Percentiles rank a stretch among this genome's conserved stretches.
phyloP scores from a whole-genome alignment of 2,888 invertebrate genomes.

The Mythimna albipuncta region DNA sequence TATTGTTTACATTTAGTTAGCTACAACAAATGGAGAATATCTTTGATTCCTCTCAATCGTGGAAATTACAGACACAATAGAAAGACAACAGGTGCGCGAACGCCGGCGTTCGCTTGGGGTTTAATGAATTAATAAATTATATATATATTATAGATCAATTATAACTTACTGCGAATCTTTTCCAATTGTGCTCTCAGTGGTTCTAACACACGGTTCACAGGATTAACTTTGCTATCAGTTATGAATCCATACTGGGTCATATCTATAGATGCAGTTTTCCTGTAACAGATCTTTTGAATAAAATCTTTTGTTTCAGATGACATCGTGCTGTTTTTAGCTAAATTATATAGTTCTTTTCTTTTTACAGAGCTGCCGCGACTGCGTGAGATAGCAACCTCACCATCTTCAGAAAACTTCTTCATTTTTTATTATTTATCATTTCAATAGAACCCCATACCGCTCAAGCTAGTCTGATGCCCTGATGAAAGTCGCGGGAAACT shows the following conservation, averaged over 20 bases:
- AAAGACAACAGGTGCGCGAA: too few relatives aligned
- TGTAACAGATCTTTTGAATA: conserved; percentile 76
- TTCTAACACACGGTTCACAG: conserved; percentile 66
- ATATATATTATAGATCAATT: not conserved
- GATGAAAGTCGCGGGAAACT: not conserved
- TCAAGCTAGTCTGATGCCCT: not conserved
- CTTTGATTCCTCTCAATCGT: too few relatives aligned
- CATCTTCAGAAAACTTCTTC: conserved; percentile 2
- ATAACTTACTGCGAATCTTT: conserved; percentile 68
- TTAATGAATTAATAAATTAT: not conserved
- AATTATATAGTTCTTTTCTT: conserved; percentile 5
- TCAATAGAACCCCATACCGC: not conserved
- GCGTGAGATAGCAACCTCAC: not conserved
- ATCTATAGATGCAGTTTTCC: conserved; percentile 73
- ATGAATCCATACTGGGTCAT: conserved; percentile 80
- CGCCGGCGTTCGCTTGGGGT: too few relatives aligned
- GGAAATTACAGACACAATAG: too few relatives aligned
- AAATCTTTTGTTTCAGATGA: conserved; percentile 71
- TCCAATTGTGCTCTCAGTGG: conserved; percentile 69
- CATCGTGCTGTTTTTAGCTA: conserved; percentile 54
- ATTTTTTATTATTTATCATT: not conserved
- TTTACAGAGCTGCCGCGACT: not conserved
- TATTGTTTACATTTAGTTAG: too few relatives aligned
- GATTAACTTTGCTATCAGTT: conserved; percentile 68
- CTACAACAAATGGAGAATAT: too few relatives aligned